phyloP scores from a whole-genome alignment of 2,888 invertebrate species.

The Mimumesa dahlbomi region DNA sequence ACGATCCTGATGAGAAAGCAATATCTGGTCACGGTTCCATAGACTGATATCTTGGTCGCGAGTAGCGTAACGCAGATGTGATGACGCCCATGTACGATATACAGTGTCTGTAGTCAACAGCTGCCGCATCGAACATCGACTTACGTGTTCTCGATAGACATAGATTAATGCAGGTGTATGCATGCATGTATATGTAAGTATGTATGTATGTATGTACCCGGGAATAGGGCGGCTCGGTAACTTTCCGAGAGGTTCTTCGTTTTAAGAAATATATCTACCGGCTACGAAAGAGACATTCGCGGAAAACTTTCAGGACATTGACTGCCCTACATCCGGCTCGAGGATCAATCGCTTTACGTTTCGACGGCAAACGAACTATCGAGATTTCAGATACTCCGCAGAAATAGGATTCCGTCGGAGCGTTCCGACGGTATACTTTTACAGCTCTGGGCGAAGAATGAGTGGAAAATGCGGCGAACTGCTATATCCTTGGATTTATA shows the following conservation, averaged over 20 bases:
- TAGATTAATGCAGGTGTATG: too few relatives aligned
- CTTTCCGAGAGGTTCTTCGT: conserved; percentile 3
- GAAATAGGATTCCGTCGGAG: conserved; percentile 45
- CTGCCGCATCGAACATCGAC: conserved; percentile 3
- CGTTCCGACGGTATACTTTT: conserved; percentile 36
- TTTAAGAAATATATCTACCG: neutral
- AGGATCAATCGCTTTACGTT: conserved; percentile 39
- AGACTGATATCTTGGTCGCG: neutral
- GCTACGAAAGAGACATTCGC: conserved; percentile 8
- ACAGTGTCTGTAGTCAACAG: conserved; percentile 27
- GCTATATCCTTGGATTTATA: conserved; percentile 31
- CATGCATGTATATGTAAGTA: too few relatives aligned
- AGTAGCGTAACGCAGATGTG: neutral
- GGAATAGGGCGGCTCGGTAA: neutral
- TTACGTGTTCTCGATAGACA: conserved; percentile 43
- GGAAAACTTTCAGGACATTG: conserved; percentile 9
- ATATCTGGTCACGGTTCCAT: neutral
- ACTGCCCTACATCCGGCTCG: conserved; percentile 13
- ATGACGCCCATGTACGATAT: conserved; percentile 3
- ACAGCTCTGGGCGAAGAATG: conserved; percentile 16
- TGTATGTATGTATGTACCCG: too few relatives aligned
- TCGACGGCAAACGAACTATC: conserved; percentile 36
- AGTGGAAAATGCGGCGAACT: conserved; percentile 25
- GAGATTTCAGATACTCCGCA: conserved; percentile 42
- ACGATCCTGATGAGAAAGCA: too few relatives aligned